Conservation (phyloP, 1,140 invertebrate genomes). For the Drosophila kepulauana region DNA sequence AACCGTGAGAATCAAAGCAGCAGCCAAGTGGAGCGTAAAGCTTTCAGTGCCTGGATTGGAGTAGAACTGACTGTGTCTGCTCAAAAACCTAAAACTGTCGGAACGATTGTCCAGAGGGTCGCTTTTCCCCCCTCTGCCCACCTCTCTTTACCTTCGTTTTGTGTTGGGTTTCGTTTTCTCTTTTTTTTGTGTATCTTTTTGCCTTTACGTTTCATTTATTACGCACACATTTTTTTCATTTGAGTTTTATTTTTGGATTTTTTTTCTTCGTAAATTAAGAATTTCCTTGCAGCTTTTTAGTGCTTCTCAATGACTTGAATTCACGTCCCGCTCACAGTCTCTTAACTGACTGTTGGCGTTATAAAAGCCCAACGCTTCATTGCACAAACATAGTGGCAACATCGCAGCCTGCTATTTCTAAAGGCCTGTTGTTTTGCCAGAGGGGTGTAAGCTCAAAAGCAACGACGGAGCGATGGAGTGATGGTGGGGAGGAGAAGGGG, state of each 20-base stretch:
- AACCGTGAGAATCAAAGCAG: constrained; percentile 80
- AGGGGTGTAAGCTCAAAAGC: not conserved
- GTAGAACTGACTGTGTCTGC: constrained; percentile 15
- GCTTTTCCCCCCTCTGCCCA: not conserved
- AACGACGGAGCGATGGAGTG: not conserved
- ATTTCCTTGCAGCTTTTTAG: constrained; percentile 74
- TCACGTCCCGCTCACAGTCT: constrained; percentile 38
- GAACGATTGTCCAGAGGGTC: constrained; percentile 61
- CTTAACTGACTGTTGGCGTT: constrained; percentile 77
- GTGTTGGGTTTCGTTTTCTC: constrained; percentile 60
- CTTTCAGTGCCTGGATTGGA: constrained; percentile 68
- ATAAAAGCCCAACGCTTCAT: constrained; percentile 80
- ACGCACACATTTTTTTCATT: constrained; percentile 61
- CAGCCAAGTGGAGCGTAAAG: constrained; percentile 79
- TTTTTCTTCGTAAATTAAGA: constrained; percentile 71
- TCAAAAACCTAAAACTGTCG: constrained; percentile 54
- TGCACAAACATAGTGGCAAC: constrained; percentile 77
- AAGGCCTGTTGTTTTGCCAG: constrained; percentile 55
- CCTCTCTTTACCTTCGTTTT: constrained; percentile 32
- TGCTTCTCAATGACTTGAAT: constrained; percentile 66
- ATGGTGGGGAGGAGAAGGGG: too few species aligned
- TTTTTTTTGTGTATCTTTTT: constrained; percentile 22
- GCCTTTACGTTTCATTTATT: constrained; percentile 76
- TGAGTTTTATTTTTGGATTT: constrained; percentile 20
- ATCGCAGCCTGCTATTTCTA: constrained; percentile 58